phyloP scores from a whole-genome alignment of 2,797 vertebrate genomes.

The Sebastes ruberrimus region DNA sequence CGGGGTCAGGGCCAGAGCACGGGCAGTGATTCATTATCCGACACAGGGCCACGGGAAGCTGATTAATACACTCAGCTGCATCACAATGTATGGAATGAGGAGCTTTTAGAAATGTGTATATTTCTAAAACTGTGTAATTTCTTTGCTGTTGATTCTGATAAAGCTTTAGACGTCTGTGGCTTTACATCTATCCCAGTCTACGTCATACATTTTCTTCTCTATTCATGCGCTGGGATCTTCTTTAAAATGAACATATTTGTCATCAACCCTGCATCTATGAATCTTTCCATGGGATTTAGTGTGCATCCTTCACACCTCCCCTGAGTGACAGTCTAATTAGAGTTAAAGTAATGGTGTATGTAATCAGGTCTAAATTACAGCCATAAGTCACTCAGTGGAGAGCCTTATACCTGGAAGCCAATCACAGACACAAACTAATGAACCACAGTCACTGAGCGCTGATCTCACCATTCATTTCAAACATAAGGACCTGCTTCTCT shows the following conservation, averaged over 20 bases:
- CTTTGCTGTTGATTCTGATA: not conserved
- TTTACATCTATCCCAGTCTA: not conserved
- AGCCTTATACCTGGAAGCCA: constrained; percentile 51
- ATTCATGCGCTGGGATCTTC: not conserved
- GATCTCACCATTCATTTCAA: constrained; percentile 44
- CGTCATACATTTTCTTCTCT: not conserved
- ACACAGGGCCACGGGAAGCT: constrained; percentile 6
- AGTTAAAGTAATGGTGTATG: constrained; percentile 67
- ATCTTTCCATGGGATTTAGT: not conserved
- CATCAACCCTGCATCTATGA: constrained; percentile 4
- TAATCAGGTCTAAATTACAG: constrained; percentile 75
- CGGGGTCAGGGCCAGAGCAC: constrained; percentile 78
- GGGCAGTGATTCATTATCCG: constrained; percentile 74
- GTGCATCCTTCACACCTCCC: constrained; percentile 18
- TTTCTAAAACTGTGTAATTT: not conserved
- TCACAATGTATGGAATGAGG: constrained; percentile 13
- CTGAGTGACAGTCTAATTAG: constrained; percentile 72
- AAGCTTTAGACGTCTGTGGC: not conserved
- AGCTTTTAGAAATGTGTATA: not conserved
- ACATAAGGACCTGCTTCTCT: constrained; percentile 29
- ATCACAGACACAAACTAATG: constrained; percentile 51
- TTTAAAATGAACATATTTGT: constrained; percentile 4
- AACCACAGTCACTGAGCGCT: constrained; percentile 27
- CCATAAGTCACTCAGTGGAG: constrained; percentile 67
- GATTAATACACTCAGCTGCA: constrained; percentile 53